Base-by-base conservation (phyloP, 2,888 invertebrate species). In the Phalera bucephala region DNA sequence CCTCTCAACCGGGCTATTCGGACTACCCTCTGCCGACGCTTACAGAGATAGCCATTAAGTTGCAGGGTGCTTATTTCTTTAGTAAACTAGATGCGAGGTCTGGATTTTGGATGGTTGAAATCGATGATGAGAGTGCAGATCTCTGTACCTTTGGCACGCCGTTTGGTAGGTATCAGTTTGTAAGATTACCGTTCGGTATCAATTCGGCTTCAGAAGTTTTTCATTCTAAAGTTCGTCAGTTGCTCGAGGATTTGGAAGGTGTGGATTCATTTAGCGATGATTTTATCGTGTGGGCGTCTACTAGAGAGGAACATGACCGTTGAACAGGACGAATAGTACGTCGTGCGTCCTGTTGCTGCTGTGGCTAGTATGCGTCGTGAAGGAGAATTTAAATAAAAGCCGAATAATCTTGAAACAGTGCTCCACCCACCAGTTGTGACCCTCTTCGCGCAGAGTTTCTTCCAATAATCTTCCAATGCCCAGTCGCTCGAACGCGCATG, bases 101-200 rank as follows among this genome's bases (percentile, higher is more conserved):
- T 7, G 50, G 46, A 0, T 55, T 46, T 23, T 55, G 50, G 52
- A 36, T 36, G 29, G 28, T 50, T 0, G 15, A 48, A 9, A 8
- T 50, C n/a, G 43, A 44, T 14, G 37, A 42, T 13, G 33, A 33
- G 3, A 52, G 48, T 17, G 45, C 46, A 0, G 43, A 48, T 11
- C 23, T 54, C 5, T 52, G 48, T 34, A 54, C 51, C 1, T 54
- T 51, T 8, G 31, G 30, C 4, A 48, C 40, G 0, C 47, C 44
- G 0, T 44, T 38, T 10, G 47, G 44, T 0, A 23, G 40, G 1
- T 48, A 38, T 23, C 47, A 44, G 19, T 38, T 26, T 28, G 3
- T 12, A 2, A 10, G 26, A 2, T 14, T 26, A 5, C 26, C 26
- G 1, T 26, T 13, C 8, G 26, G 26, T 2, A 26, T 26, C 6